Percentiles rank a stretch among this genome's conserved stretches.
Evolutionary conservation across 2,888 invertebrate genomes (phyloP).

Genomic region (Diogma glabrata): DNA sequence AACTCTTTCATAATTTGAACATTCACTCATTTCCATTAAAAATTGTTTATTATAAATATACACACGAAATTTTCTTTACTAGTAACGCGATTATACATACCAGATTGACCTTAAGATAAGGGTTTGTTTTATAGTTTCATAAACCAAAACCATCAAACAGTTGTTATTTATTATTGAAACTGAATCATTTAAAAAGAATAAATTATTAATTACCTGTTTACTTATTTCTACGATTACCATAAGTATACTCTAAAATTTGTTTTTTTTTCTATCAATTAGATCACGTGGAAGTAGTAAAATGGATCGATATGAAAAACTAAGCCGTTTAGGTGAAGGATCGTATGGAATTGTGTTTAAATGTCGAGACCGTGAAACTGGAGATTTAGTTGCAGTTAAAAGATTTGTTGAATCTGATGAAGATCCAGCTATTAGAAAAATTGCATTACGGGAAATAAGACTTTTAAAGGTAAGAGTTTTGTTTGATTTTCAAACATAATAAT

Average conservation of each 20-base stretch:
- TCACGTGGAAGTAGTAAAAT: slow-evolving; percentile 76
- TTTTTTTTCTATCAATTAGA: slow-evolving; percentile 37
- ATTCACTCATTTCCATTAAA: no score
- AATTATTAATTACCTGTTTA: no score
- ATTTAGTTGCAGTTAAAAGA: slow-evolving; percentile 91
- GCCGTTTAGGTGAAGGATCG: slow-evolving; percentile 89
- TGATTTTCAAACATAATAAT: not conserved
- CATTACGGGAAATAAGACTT: slow-evolving; percentile 85
- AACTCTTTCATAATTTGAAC: no score
- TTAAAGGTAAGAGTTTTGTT: slow-evolving; percentile 58
- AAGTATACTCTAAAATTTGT: not conserved
- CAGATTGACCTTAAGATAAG: no score
- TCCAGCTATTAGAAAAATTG: slow-evolving; percentile 91
- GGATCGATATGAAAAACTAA: slow-evolving; percentile 91
- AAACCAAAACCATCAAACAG: no score
- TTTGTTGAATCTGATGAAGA: slow-evolving; percentile 96
- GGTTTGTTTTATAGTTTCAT: no score
- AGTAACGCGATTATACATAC: no score
- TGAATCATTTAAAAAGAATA: no score
- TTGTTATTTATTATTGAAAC: no score
- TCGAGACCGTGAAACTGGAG: slow-evolving; percentile 86
- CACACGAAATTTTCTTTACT: no score
- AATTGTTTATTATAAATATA: no score
- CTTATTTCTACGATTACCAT: not conserved
- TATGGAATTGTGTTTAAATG: slow-evolving; percentile 96